Evolutionary conservation across 2,888 invertebrate species (phyloP).

Genomic region (Cepaea hortensis): DNA sequence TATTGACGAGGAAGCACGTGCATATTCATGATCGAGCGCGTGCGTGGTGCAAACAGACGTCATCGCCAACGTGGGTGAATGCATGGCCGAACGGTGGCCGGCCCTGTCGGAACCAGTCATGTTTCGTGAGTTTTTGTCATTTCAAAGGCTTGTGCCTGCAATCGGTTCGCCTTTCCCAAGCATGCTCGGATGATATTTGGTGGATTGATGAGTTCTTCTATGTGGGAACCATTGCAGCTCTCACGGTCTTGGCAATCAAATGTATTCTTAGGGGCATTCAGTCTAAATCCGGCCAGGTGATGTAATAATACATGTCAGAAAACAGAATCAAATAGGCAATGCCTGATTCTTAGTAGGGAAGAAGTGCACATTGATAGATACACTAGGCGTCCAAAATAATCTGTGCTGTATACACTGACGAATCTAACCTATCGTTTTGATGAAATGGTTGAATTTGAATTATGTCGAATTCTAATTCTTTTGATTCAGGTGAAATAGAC

Average conservation of each 20-base stretch:
- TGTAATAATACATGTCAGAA: background rate
- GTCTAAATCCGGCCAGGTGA: background rate
- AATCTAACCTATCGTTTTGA: too few relatives aligned
- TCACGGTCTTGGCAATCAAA: slow-evolving; percentile 10
- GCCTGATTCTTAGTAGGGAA: too few relatives aligned
- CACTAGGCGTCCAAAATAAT: too few relatives aligned
- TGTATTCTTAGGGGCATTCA: background rate
- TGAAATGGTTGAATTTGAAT: too few relatives aligned
- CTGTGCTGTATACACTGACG: too few relatives aligned
- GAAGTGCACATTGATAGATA: too few relatives aligned
- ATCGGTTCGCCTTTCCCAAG: slow-evolving; percentile 15
- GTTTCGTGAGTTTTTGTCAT: slow-evolving; percentile 35
- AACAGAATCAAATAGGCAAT: too few relatives aligned
- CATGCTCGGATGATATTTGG: slow-evolving; percentile 11
- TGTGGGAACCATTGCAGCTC: slow-evolving; percentile 24
- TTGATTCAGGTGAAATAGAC: too few relatives aligned
- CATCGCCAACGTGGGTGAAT: slow-evolving; percentile 20
- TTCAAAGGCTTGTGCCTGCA: slow-evolving; percentile 29
- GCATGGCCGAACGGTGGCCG: slow-evolving; percentile 28
- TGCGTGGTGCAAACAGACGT: slow-evolving; percentile 42
- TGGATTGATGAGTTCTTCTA: slow-evolving; percentile 16
- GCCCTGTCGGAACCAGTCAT: slow-evolving; percentile 21
- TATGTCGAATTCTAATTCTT: too few relatives aligned
- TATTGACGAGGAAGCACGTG: slow-evolving; percentile 34
- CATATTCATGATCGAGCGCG: slow-evolving; percentile 20